Evolutionary conservation across 1,140 invertebrate genomes (phyloP).

Genomic region (Periplaneta americana): DNA sequence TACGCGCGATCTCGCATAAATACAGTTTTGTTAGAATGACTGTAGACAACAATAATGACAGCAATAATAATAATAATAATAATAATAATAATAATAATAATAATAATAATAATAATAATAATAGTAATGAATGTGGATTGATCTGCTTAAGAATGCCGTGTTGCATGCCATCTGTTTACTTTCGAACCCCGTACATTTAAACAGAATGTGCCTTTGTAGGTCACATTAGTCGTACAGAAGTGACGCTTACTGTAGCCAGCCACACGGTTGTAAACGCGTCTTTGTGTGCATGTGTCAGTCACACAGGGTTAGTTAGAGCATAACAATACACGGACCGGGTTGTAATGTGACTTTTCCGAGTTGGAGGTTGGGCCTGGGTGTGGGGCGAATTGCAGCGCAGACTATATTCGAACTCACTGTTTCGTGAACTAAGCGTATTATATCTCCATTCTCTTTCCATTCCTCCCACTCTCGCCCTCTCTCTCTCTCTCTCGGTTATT

Average conservation of each 20-base stretch:
- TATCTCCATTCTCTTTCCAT: not conserved
- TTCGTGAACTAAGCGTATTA: constrained; percentile 11
- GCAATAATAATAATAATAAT: too few species aligned
- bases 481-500: not conserved
- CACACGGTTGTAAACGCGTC: not conserved
- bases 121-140: too few species aligned
- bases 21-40: too few species aligned
- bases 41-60: too few species aligned
- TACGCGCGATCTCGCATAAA: too few species aligned
- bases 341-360: not conserved
- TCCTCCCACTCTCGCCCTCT: not conserved
- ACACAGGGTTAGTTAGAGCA: not conserved
- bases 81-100: too few species aligned
- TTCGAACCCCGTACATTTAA: too few species aligned
- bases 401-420: constrained; percentile 6
- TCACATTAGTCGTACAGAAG: too few species aligned
- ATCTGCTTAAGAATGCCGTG: too few species aligned
- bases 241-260: not conserved
- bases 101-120: too few species aligned
- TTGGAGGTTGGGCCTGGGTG: not conserved
- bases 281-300: not conserved
- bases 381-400: not conserved
- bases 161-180: too few species aligned
- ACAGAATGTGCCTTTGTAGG: too few species aligned
- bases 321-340: not conserved